These are phyloP conservation scores for Pseudomyrmex dendroicus DNA, from an alignment of 1,140 invertebrate species.

Conservation along the genomic window DNA sequence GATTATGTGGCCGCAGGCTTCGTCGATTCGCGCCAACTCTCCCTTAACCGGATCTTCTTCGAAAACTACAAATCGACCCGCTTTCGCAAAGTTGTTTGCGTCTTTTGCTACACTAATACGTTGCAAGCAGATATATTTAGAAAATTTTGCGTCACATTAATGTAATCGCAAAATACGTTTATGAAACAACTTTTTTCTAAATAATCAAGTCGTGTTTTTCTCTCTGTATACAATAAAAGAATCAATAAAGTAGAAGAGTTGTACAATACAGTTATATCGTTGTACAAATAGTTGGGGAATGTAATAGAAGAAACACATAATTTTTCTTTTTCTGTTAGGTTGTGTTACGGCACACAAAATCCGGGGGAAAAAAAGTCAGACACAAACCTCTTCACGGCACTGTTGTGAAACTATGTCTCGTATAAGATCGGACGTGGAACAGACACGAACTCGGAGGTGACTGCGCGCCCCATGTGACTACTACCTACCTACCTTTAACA, in stretches of 20 bases:
- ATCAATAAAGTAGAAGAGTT: no score
- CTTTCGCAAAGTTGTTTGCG: constrained; percentile 6
- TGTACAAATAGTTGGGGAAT: no score
- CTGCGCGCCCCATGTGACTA: neutral
- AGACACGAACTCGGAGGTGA: constrained; percentile 7
- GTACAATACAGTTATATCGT: no score
- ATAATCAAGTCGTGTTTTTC: no score
- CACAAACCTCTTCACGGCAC: neutral
- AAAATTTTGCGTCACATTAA: neutral
- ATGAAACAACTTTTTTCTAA: no score
- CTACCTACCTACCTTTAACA: constrained; percentile 14
- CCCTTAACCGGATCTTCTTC: constrained; percentile 19
- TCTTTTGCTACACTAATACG: neutral
- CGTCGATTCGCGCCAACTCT: constrained; percentile 35
- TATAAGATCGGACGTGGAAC: constrained; percentile 34
- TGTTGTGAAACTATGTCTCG: constrained; percentile 38
- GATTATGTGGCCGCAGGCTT: constrained; percentile 61
- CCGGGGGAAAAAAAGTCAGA: neutral
- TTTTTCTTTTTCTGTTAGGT: no score
- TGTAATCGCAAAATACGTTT: no score
- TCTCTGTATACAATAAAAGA: no score
- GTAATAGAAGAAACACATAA: no score
- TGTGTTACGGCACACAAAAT: neutral
- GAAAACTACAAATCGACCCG: constrained; percentile 47
- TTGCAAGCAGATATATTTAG: neutral